These are phyloP conservation scores for Eremophila alpestris DNA, from an alignment of 2,797 vertebrate species.

Conservation along the genomic window DNA sequence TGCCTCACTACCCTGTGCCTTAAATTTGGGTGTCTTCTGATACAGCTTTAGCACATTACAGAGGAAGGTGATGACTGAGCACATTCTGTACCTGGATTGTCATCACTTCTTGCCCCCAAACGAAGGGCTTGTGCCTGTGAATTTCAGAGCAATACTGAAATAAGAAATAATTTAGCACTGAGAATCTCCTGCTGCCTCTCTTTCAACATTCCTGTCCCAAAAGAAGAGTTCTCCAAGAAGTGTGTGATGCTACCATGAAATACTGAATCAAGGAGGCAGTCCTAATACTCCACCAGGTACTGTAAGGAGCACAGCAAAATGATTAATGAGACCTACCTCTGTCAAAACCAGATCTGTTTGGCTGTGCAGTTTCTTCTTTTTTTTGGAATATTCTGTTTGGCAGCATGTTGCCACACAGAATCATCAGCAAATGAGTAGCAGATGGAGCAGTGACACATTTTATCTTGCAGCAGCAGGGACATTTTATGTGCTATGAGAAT, in stretches of 20 bases:
- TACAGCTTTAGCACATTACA: neutral
- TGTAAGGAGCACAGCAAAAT: neutral
- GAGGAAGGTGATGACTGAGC: neutral
- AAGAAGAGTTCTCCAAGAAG: neutral
- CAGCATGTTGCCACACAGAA: constrained; percentile 29
- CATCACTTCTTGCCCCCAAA: neutral
- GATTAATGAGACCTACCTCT: neutral
- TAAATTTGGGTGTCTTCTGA: neutral
- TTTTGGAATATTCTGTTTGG: constrained; percentile 55
- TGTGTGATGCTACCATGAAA: neutral
- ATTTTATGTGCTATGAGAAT: constrained; percentile 43
- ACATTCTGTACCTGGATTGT: neutral
- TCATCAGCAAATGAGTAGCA: constrained; percentile 63
- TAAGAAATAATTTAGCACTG: neutral
- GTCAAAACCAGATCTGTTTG: constrained; percentile 15
- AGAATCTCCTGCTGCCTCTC: neutral
- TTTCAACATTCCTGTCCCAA: neutral
- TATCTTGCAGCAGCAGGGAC: constrained; percentile 63
- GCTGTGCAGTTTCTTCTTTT: constrained; percentile 11
- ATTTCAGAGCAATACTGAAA: neutral
- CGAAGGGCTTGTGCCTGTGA: neutral
- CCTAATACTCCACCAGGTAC: neutral
- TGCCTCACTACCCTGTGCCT: accelerated
- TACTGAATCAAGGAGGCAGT: neutral
- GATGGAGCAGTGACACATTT: constrained; percentile 69